Evolutionary conservation across 1,140 invertebrate species (phyloP), one percentile per base, ranked within the genome.

Genomic region (Prorops nasuta): DNA sequence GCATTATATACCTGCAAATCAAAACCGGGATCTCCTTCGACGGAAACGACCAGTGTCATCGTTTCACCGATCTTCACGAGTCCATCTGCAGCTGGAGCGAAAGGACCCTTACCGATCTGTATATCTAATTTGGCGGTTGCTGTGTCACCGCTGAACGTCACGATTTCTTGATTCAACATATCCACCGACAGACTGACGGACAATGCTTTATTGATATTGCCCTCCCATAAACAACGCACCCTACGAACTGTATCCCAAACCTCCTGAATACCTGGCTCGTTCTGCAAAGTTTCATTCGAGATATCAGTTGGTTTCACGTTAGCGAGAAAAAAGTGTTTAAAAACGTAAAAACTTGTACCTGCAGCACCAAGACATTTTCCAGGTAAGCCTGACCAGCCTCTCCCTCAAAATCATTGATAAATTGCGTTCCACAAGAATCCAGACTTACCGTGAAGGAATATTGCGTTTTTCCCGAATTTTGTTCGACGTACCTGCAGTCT

Each of bases 81-180:
- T 6, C 90, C 90, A 52, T 85, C 85, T 0, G 88, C 89, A 24
- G 85, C 78, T 12, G 82, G 81, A 1, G 88, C 87, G 64, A 90
- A 90, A 1, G 90, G 90, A 49, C 90, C 90, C 66, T 83, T 81
- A 4, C 90, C 90, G 22, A 84, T 74, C 74, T 91, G 87, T 38
- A 93, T 88, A 56, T 92, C 90, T 32, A 93, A 74, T 58, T 84
- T 83, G 2, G 89, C 90, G 58, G 86, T 85, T 0, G 89, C 89
- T 3, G 89, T 90, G 55, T 92, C 89, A 3, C 89, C 90, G 56
- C 86, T 88, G 71, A 92, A 92, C 18, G 88, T 89, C 15, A 91
- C 86, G 12, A 87, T 85, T 59, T 91, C 85, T 65, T 89, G 86
- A 49, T 86, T 88, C 41, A 91, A 67, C 85, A 90, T 90, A 18